Percentiles rank a stretch among this genome's conserved stretches.
These are phyloP conservation scores for Zaprionus africanus DNA, from an alignment of 1,140 invertebrate genomes.

Conservation along the genomic window DNA sequence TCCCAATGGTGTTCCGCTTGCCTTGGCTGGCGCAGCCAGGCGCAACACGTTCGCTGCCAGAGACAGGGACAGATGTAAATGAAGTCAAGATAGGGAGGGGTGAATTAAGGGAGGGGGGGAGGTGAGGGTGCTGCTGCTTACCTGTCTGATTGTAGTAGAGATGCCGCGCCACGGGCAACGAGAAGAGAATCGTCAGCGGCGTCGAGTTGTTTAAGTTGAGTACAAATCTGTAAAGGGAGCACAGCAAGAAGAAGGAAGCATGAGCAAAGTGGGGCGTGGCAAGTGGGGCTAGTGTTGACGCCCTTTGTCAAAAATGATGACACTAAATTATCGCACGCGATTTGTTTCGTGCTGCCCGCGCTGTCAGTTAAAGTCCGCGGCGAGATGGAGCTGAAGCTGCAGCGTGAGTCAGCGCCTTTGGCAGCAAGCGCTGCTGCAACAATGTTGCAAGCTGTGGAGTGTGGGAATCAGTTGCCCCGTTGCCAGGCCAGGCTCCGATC, in stretches of 20 bases:
- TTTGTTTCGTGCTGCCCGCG: constrained; percentile 53
- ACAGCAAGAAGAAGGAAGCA: not conserved
- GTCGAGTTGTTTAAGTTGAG: constrained; percentile 74
- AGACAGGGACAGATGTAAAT: constrained; percentile 13
- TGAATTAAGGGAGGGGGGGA: not conserved
- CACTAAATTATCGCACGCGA: constrained; percentile 78
- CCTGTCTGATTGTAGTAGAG: constrained; percentile 83
- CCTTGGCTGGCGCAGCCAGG: constrained; percentile 48
- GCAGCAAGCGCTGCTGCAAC: constrained; percentile 60
- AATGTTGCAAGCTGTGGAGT: constrained; percentile 62
- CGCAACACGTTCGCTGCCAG: constrained; percentile 69
- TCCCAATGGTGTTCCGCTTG: not conserved
- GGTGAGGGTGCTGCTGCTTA: constrained; percentile 40
- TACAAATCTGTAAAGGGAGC: constrained; percentile 70
- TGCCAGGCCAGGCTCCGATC: not conserved
- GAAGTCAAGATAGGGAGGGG: not conserved
- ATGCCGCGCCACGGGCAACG: constrained; percentile 75
- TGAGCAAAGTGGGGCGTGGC: constrained; percentile 35
- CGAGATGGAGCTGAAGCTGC: constrained; percentile 6
- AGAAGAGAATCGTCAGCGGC: constrained; percentile 79
- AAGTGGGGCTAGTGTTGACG: constrained; percentile 66
- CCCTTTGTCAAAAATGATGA: constrained; percentile 79
- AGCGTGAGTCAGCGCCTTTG: constrained; percentile 67
- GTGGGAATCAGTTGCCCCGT: constrained; percentile 4
- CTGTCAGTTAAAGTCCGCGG: constrained; percentile 8